Base-by-base conservation (phyloP, 1,140 invertebrate genomes). In the Agrilus planipennis region DNA sequence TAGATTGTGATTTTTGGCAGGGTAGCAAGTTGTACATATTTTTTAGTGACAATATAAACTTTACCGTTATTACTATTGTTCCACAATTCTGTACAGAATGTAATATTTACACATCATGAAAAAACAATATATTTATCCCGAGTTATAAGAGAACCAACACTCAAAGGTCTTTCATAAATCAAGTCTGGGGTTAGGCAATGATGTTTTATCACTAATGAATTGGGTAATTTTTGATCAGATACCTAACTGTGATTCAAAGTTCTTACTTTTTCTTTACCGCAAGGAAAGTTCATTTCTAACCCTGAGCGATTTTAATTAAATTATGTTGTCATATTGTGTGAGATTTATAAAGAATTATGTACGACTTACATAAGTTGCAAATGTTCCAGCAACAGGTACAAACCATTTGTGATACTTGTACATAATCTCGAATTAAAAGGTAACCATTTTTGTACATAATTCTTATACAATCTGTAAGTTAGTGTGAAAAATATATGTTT, bases 261-360 rank as follows among this genome's bases (percentile, higher is more conserved):
- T 36, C 23, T 10, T 3, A 36, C 4, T 36, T 23, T 36, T 36
- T 21, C 9, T 34, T 4, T 6, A 16, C 10, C 34, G 11, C n/a
- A n/a, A n/a, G n/a, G n/a, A n/a, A n/a, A n/a, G n/a, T n/a, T n/a
- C n/a, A n/a, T n/a, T n/a, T n/a, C n/a, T n/a, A n/a, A n/a, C n/a
- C n/a, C n/a, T n/a, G n/a, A n/a, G n/a, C n/a, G n/a, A n/a, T n/a
- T n/a, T n/a, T n/a, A n/a, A n/a, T n/a, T n/a, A n/a, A n/a, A n/a
- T n/a, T n/a, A n/a, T n/a, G n/a, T n/a, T n/a, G n/a, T n/a, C n/a
- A n/a, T n/a, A n/a, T n/a, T n/a, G n/a, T n/a, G n/a, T n/a, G n/a
- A n/a, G 34, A 21, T 36, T 36, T 36, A 21, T 36, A 9, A 21
- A 36, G 34, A 36, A 36, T 36, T 36, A 36, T 36, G 34, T 36